A percentile compares a stretch with the other conserved stretches of the same genome.
Conservation (phyloP, 2,888 invertebrate species). For the Spatulosminthurus flaviceps region DNA sequence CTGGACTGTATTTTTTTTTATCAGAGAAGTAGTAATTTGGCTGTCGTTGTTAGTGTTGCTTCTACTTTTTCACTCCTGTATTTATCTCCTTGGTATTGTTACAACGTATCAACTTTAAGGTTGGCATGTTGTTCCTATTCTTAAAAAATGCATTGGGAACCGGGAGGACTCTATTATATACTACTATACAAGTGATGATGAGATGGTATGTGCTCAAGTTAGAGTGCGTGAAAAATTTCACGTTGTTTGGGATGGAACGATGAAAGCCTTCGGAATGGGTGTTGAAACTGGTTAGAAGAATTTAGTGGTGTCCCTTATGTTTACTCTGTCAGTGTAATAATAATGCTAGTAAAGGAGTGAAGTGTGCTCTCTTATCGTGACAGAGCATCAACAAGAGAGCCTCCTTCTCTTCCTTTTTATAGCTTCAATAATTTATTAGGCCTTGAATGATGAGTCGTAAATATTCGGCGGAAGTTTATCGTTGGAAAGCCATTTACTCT, state of each 20-base stretch:
- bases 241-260: slow-evolving; percentile 35
- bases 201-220: slow-evolving; percentile 1
- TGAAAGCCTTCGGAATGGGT: slow-evolving; percentile 47
- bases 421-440: slow-evolving; percentile 55
- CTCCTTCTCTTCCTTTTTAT: slow-evolving; percentile 51
- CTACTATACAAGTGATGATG: neutral
- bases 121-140: neutral
- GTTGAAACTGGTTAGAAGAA: slow-evolving; percentile 54
- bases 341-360: slow-evolving; percentile 44
- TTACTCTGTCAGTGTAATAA: slow-evolving; percentile 44
- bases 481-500: slow-evolving; percentile 43
- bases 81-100: neutral
- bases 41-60: slow-evolving; percentile 21
- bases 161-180: slow-evolving; percentile 2
- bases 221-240: slow-evolving; percentile 42
- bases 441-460: slow-evolving; percentile 55
- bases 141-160: slow-evolving; percentile 2
- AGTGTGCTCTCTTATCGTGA: slow-evolving; percentile 42
- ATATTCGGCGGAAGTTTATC: slow-evolving; percentile 53
- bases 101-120: neutral
- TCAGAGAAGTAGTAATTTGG: slow-evolving; percentile 11
- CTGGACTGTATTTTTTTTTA: slow-evolving; percentile 16
- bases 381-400: slow-evolving; percentile 46
- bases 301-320: slow-evolving; percentile 42
- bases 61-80: slow-evolving; percentile 37